Evolutionary conservation across 1,140 invertebrate genomes (phyloP).

Genomic region (Dinoponera quadriceps): DNA sequence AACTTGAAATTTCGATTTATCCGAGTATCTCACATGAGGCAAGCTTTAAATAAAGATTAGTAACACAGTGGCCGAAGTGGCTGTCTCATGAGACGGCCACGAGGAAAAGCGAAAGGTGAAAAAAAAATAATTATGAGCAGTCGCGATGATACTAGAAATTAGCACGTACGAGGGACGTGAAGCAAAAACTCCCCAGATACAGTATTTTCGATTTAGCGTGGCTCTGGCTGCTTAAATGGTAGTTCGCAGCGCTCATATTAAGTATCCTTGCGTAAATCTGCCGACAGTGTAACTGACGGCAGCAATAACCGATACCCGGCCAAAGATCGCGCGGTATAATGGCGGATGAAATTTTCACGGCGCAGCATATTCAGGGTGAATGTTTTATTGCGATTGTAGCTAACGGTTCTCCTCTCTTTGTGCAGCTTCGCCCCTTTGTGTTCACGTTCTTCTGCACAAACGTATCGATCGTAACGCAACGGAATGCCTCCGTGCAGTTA

Average conservation of each 20-base stretch:
- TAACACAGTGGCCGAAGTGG: too few relatives aligned
- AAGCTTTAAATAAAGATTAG: too few relatives aligned
- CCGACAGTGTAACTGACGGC: slow-evolving; percentile 48
- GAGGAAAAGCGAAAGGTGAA: too few relatives aligned
- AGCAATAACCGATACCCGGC: slow-evolving; percentile 75
- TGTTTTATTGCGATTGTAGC: slow-evolving; percentile 79
- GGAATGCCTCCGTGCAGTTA: slow-evolving; percentile 1
- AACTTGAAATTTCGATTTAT: too few relatives aligned
- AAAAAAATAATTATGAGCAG: too few relatives aligned
- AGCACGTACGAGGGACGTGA: neutral
- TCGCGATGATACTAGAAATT: too few relatives aligned
- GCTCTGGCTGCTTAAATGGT: neutral
- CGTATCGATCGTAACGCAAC: slow-evolving; percentile 36
- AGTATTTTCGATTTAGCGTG: slow-evolving; percentile 12
- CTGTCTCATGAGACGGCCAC: too few relatives aligned
- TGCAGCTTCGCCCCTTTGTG: slow-evolving; percentile 38
- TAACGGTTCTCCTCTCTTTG: slow-evolving; percentile 8
- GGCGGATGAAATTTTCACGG: slow-evolving; percentile 81
- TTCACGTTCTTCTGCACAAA: slow-evolving; percentile 33
- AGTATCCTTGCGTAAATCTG: slow-evolving; percentile 65
- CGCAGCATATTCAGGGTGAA: slow-evolving; percentile 79
- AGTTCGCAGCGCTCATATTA: slow-evolving; percentile 33
- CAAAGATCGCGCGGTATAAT: slow-evolving; percentile 78
- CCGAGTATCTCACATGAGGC: too few relatives aligned
- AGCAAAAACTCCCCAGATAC: neutral